Conservation (phyloP, 2,797 vertebrate genomes). For the Gambelia wislizenii region DNA sequence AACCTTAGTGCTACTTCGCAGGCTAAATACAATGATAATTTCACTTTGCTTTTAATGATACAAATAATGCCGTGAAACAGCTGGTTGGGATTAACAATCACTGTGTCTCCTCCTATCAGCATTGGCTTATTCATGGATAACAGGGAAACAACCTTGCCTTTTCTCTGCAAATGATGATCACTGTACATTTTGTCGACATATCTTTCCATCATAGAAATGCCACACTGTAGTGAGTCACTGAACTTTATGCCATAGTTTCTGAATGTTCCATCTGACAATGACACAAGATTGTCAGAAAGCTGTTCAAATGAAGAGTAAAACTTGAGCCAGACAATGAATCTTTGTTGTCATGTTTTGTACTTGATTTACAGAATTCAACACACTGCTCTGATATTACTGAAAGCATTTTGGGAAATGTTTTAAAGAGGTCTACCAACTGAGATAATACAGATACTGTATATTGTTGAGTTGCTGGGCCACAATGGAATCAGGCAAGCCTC, state of each 20-base stretch:
- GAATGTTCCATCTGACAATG: neutral
- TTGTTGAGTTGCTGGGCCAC: neutral
- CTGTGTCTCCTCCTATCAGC: neutral
- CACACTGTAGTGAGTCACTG: neutral
- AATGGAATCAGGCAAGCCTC: neutral
- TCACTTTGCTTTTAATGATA: neutral
- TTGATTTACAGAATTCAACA: neutral
- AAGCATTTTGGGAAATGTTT: neutral
- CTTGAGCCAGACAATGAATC: neutral
- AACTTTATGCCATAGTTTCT: neutral
- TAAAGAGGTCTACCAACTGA: neutral
- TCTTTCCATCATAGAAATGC: neutral
- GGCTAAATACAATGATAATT: neutral
- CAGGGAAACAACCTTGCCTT: neutral
- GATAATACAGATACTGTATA: neutral
- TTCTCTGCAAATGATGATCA: neutral
- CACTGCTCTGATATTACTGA: neutral
- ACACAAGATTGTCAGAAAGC: neutral
- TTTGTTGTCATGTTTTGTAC: neutral
- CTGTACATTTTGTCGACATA: neutral
- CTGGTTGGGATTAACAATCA: neutral
- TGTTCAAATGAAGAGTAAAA: neutral
- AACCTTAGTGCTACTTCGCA: neutral
- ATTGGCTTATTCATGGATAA: neutral
- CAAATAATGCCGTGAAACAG: neutral